phyloP scores from a whole-genome alignment of 2,797 vertebrate species.

The Rhinichthys osculus region DNA sequence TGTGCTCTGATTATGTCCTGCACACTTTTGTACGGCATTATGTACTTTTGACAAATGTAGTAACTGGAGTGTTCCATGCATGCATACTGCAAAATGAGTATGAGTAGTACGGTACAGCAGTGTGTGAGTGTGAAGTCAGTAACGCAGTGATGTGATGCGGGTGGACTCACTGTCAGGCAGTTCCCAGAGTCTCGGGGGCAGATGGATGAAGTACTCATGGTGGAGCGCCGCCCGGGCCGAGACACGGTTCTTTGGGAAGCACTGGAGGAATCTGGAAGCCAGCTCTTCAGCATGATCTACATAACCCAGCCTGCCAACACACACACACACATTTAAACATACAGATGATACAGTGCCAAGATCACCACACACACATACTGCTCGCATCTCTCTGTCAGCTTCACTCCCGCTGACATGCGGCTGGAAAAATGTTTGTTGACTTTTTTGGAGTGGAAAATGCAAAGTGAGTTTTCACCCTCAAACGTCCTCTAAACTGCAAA shows the following conservation, averaged over 20 bases:
- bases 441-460: constrained; percentile 19
- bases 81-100: neutral
- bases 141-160: neutral
- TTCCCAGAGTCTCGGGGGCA: constrained; percentile 94
- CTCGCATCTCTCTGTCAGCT: constrained; percentile 19
- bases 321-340: constrained; percentile 28
- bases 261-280: constrained; percentile 94
- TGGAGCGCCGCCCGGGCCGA: constrained; percentile 91
- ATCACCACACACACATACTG: constrained; percentile 3
- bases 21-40: neutral
- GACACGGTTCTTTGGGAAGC: constrained; percentile 97
- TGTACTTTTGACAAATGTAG: neutral
- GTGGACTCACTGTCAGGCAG: constrained; percentile 92
- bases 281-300: constrained; percentile 95
- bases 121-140: neutral
- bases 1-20: neutral
- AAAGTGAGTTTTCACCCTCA: constrained; percentile 23
- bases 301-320: constrained; percentile 85
- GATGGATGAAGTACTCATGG: constrained; percentile 95
- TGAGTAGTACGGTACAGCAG: too few species aligned
- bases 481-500: constrained; percentile 28
- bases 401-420: neutral
- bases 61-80: neutral
- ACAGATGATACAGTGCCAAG: neutral
- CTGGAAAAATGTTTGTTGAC: constrained; percentile 25